Conservation (phyloP, 1,140 invertebrate species). For the Lordiphosa mommai region DNA sequence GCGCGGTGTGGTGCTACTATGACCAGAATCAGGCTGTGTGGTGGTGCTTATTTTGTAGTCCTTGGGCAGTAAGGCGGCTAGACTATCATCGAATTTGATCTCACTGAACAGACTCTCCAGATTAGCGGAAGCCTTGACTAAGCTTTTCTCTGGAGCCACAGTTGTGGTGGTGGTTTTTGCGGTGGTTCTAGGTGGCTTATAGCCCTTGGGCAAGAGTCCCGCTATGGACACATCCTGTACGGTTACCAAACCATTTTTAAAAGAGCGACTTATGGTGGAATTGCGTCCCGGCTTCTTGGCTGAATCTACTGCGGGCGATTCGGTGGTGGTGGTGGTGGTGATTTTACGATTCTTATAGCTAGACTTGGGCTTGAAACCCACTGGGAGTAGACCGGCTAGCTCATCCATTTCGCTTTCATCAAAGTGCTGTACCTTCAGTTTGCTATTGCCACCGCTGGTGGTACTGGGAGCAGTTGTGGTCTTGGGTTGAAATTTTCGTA, state of each 20-base stretch:
- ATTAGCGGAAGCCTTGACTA: slow-evolving; percentile 23
- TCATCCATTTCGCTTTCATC: slow-evolving; percentile 84
- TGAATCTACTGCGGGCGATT: slow-evolving; percentile 17
- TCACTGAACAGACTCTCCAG: slow-evolving; percentile 61
- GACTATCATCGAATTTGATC: slow-evolving; percentile 65
- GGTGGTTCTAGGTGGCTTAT: slow-evolving; percentile 81
- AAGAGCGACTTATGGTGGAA: slow-evolving; percentile 73
- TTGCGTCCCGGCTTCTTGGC: slow-evolving; percentile 63
- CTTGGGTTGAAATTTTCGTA: slow-evolving; percentile 81
- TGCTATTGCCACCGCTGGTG: slow-evolving; percentile 73
- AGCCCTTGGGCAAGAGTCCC: slow-evolving; percentile 83
- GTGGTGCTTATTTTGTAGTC: slow-evolving; percentile 81
- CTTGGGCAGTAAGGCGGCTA: slow-evolving; percentile 83
- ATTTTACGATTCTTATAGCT: slow-evolving; percentile 81
- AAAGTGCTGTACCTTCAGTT: slow-evolving; percentile 84
- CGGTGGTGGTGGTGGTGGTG: slow-evolving; percentile 80
- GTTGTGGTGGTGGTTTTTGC: slow-evolving; percentile 76
- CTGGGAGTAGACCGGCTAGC: slow-evolving; percentile 82
- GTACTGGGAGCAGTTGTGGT: slow-evolving; percentile 82
- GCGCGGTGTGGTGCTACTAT: slow-evolving; percentile 68
- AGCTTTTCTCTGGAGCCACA: slow-evolving; percentile 6
- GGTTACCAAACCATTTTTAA: slow-evolving; percentile 59
- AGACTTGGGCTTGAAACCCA: slow-evolving; percentile 82
- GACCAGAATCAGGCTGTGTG: slow-evolving; percentile 80
- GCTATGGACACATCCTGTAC: slow-evolving; percentile 79